These are phyloP conservation scores for Pseudopodoces humilis DNA, from an alignment of 2,113 vertebrate species.

Conservation along the genomic window DNA sequence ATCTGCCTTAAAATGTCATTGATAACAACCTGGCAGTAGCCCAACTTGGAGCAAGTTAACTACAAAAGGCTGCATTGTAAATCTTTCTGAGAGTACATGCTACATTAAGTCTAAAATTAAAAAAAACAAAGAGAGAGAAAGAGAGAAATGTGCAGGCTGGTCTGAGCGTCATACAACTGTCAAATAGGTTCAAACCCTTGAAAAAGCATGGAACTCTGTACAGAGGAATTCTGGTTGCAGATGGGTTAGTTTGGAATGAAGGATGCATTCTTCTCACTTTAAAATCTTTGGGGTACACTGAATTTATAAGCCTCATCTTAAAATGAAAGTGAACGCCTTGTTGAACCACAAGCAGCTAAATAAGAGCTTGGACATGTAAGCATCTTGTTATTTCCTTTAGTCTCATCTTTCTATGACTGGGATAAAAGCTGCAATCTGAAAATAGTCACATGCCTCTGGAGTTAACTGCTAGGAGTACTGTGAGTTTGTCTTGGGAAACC, in stretches of 20 bases:
- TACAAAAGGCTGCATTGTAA: constrained; percentile 64
- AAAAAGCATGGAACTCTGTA: background rate
- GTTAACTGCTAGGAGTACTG: background rate
- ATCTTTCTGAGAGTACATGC: constrained; percentile 46
- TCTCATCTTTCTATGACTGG: background rate
- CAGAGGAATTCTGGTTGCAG: background rate
- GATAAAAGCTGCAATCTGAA: background rate
- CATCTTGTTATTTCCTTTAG: background rate
- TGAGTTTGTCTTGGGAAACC: background rate
- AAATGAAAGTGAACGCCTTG: background rate
- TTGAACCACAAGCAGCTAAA: background rate
- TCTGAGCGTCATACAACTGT: background rate
- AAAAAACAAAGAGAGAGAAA: background rate
- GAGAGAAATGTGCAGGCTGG: background rate
- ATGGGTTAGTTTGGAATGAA: background rate
- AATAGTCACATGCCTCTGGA: background rate
- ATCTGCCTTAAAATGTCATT: constrained; percentile 65
- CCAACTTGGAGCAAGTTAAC: constrained; percentile 53
- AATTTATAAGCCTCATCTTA: background rate
- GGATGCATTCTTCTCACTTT: background rate
- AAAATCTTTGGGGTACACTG: background rate
- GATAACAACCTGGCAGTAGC: constrained; percentile 61
- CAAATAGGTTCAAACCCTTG: constrained; percentile 6
- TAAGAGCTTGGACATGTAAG: background rate
- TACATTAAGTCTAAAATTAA: constrained; percentile 41